phyloP scores from a whole-genome alignment of 30 jellyfish, hydroid and myxozoan species.

The Aurelia aurita complex sp. Pacific region DNA sequence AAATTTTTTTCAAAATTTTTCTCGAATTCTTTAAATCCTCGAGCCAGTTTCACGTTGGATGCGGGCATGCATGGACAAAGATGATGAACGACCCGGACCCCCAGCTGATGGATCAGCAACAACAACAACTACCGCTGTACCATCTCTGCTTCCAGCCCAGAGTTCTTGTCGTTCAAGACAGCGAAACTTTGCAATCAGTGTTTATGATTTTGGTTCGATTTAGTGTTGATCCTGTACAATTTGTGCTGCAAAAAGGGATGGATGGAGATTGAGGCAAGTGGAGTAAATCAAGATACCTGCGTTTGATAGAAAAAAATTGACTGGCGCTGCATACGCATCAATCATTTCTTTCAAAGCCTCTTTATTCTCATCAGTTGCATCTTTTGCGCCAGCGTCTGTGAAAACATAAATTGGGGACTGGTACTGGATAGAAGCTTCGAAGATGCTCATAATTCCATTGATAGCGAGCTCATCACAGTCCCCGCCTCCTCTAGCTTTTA shows the following conservation, averaged over 20 bases:
- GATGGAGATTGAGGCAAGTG: background rate
- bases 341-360: slow-evolving; percentile 46
- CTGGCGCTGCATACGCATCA: slow-evolving; percentile 22
- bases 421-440: slow-evolving; percentile 36
- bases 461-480: slow-evolving; percentile 80
- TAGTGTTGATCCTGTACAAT: too few relatives aligned
- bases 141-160: too few relatives aligned
- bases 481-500: slow-evolving; percentile 69
- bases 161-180: too few relatives aligned
- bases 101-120: too few relatives aligned
- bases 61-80: too few relatives aligned
- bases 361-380: slow-evolving; percentile 35
- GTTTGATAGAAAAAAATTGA: slow-evolving; percentile 51
- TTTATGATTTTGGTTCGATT: too few relatives aligned
- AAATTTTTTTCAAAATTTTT: too few relatives aligned
- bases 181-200: too few relatives aligned
- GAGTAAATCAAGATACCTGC: slow-evolving; percentile 18
- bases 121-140: too few relatives aligned
- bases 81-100: too few relatives aligned
- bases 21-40: too few relatives aligned
- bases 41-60: too few relatives aligned
- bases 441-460: slow-evolving; percentile 65
- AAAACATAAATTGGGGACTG: slow-evolving; percentile 62
- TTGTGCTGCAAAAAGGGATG: background rate
- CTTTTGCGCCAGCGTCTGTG: slow-evolving; percentile 77